Base-by-base conservation (phyloP, 92 coral and sea anemone species). In the Ricordea florida region DNA sequence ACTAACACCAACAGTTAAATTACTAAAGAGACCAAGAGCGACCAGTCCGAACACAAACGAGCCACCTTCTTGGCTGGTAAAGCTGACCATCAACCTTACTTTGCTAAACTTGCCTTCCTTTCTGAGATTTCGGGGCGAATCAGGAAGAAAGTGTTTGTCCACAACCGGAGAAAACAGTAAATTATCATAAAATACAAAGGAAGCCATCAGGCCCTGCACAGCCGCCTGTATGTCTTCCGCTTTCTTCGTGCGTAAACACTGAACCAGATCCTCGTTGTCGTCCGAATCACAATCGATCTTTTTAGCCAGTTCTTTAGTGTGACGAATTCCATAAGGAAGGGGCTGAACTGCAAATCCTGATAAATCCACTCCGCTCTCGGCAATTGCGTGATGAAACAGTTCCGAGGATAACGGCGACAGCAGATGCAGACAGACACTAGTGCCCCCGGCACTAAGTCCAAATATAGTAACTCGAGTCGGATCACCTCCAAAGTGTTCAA, bases 361-460 rank as follows among this genome's bases (percentile, higher is more conserved):
- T 14, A 82, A 31, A 10, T 82, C 87, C 3, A 72, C 80, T 2
- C 87, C 87, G 28, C 87, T 82, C 16, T 71, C 59, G 5, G 81
- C 67, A 14, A 82, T 82, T 10, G 81, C 87, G 22, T 72, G 74
- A 17, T 82, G 87, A 26, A 82, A 82, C 13, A 82, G 79, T 3
- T 75, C 74, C 59, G 40, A 62, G 20, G 87, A 72, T 33, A 51
- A 69, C 29, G 81, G 81, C 2, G 76, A 73, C 74, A 82, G 41
- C 10, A 60, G 45, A 30, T 72, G 87, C 18, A 82, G 62, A 26
- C 76, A 32, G 10, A 82, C 87, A 73, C 87, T 82, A 13, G 67
- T 37, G 20, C 87, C 87, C 5, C 87, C 87, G 25, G 87, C 87
- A 29, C 87, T 82, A 25, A 57, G 56, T 3, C 87, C 87, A 34